Conservation (phyloP, 2,888 invertebrate genomes). For the Euplexia lucipara region DNA sequence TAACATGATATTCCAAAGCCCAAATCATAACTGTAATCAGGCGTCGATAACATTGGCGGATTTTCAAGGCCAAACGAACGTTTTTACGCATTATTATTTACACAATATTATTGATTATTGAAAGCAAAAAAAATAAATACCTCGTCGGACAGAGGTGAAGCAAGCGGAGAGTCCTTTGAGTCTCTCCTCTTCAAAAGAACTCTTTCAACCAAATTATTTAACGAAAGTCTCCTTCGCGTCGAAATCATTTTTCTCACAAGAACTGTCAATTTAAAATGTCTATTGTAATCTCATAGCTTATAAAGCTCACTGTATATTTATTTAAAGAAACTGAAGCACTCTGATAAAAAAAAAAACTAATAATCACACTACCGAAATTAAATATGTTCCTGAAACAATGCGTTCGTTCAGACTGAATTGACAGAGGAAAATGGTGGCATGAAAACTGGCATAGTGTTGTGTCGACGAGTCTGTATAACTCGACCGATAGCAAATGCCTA, state of each 20-base stretch:
- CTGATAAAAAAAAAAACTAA: constrained; percentile 52
- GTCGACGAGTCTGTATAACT: constrained; percentile 66
- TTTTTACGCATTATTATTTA: constrained; percentile 73
- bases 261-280: constrained; percentile 37
- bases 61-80: constrained; percentile 79
- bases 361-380: constrained; percentile 64
- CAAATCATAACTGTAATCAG: constrained; percentile 78
- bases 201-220: constrained; percentile 77
- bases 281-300: constrained; percentile 37
- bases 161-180: constrained; percentile 70
- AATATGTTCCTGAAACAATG: constrained; percentile 66
- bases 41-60: constrained; percentile 82
- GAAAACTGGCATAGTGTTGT: constrained; percentile 71
- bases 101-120: constrained; percentile 18
- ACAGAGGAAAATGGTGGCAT: constrained; percentile 85
- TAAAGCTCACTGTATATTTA: constrained; percentile 7
- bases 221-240: constrained; percentile 74
- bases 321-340: constrained; percentile 31
- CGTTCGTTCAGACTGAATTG: constrained; percentile 83
- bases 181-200: constrained; percentile 74
- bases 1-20: constrained; percentile 60
- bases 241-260: constrained; percentile 59
- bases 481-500: constrained; percentile 79
- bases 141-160: constrained; percentile 61
- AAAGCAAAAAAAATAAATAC: constrained; percentile 38